Base-by-base conservation (phyloP, 2,888 invertebrate genomes). In the Ctena decussata region DNA sequence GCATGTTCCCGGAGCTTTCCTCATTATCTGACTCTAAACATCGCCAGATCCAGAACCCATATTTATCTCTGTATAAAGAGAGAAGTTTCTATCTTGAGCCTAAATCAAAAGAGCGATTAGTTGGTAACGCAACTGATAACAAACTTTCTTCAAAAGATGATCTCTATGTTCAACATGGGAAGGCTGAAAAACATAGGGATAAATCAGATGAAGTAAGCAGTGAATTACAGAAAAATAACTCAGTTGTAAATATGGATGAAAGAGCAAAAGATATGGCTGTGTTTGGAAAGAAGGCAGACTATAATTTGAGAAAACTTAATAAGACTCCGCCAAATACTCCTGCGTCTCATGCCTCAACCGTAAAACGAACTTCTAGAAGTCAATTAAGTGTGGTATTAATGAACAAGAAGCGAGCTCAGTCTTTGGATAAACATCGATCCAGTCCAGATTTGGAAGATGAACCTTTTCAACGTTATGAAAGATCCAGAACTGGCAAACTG, bases 391-490 rank as follows among this genome's bases (percentile, higher is more conserved):
- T 24, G 32, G 71, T 49, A 21, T n/a, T 44, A 21, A 18, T 35
- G 21, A 71, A 46, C n/a, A 49, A 81, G 49, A 76, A 57, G 49
- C 83, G 75, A 12, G 81, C 77, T 6, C 78, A 74, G 30, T 72
- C 71, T 18, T 15, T 24, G 11, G 72, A 84, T 37, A 57, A 72
- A 46, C 69, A 73, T 24, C 80, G 27, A 69, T 65, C 77, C 32
- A 77, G 82, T 27, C 80, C 75, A 0, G 39, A 53, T n/a, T 70
- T 81, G 0, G 76, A 37, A 24, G 60, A 69, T 30, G 83, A 85
- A 27, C 87, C 83, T 21, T 79, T 81, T 15, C 80, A 84, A 39
- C 65, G 78, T 39, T 83, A 81, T 65, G 87, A 88, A 70, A 57
- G 79, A 49, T 77, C 81, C 18, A 83, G 73, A 18, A 79, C 80